Conservation (phyloP, 2,113 vertebrate species). For the Trogon surrucura region DNA sequence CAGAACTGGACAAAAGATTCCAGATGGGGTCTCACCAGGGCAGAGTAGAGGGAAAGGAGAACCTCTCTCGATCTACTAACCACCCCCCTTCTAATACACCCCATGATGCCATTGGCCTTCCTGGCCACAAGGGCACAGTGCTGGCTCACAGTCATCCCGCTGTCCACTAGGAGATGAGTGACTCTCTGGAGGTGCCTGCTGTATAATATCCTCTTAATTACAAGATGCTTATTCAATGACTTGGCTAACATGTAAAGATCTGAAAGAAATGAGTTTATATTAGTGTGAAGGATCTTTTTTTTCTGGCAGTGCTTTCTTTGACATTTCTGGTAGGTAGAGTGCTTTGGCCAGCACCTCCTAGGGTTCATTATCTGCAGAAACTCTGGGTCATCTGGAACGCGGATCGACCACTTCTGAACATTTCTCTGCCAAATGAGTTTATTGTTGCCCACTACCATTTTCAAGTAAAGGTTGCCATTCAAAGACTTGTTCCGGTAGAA, state of each 20-base stretch:
- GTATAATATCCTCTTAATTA: background rate
- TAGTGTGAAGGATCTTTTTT: background rate
- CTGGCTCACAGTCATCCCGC: too few species aligned
- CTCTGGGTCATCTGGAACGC: background rate
- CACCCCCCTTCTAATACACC: too few species aligned
- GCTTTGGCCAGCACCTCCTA: background rate
- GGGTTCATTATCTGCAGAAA: fast-evolving
- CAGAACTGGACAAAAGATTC: too few species aligned
- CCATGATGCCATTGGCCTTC: too few species aligned
- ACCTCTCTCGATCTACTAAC: too few species aligned
- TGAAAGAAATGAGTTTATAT: background rate
- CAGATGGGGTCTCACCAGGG: too few species aligned
- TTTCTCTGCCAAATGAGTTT: background rate
- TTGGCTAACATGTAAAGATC: background rate
- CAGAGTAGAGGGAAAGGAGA: too few species aligned
- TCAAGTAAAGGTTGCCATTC: background rate
- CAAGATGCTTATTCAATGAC: background rate
- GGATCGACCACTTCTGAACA: background rate
- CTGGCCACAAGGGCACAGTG: too few species aligned
- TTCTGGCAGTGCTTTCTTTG: background rate
- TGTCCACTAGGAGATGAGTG: background rate
- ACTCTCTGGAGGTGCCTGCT: background rate
- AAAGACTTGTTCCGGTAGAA: background rate
- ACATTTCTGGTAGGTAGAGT: background rate
- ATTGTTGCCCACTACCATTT: background rate